Evolutionary conservation across 2,888 invertebrate genomes (phyloP).

Genomic region (Pyrocoelia pectoralis): DNA sequence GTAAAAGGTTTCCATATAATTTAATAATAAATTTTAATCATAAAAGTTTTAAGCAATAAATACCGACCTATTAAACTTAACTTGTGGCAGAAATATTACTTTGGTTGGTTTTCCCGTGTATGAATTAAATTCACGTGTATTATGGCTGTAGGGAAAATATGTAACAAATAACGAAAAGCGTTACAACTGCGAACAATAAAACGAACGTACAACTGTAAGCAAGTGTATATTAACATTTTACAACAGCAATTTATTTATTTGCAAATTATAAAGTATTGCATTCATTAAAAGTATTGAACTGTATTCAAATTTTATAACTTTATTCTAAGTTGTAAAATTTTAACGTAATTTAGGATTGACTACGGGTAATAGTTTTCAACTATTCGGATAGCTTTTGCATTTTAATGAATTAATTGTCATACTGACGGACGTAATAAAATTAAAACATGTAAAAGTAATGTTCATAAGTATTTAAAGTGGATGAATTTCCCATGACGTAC

Average conservation of each 20-base stretch:
- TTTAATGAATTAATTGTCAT: slow-evolving; percentile 1
- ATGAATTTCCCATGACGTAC: background rate
- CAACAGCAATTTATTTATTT: background rate
- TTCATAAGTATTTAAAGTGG: background rate
- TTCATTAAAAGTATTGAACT: background rate
- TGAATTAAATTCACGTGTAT: background rate
- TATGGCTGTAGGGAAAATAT: background rate
- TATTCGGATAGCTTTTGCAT: background rate
- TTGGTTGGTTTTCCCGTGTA: background rate
- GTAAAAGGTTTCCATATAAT: background rate
- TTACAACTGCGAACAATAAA: background rate
- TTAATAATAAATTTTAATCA: slow-evolving; percentile 1
- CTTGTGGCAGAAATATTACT: background rate
- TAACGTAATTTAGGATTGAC: background rate
- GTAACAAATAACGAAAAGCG: background rate
- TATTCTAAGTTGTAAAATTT: background rate
- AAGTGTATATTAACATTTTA: background rate
- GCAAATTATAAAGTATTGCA: background rate
- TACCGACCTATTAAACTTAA: background rate
- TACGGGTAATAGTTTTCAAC: background rate
- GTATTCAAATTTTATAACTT: background rate
- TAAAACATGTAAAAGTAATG: background rate
- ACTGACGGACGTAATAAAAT: background rate
- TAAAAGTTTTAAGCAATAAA: background rate
- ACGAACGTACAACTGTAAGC: background rate